phyloP scores from a whole-genome alignment of 2,888 invertebrate genomes.

The Euphydryas editha region DNA sequence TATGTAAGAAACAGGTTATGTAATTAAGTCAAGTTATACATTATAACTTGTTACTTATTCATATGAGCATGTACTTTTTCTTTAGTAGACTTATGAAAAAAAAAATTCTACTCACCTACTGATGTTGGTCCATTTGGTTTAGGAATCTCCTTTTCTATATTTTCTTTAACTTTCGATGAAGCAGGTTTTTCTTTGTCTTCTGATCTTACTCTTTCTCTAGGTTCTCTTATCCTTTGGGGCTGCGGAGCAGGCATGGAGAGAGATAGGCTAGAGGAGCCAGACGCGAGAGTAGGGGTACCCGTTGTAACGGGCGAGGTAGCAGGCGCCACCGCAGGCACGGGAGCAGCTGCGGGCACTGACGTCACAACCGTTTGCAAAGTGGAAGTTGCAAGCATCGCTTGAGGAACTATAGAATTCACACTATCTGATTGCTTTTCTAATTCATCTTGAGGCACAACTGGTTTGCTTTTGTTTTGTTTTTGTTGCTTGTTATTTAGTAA shows the following conservation, averaged over 20 bases:
- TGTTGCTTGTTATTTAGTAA: conserved; percentile 62
- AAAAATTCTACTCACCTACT: conserved; percentile 55
- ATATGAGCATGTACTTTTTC: too few species aligned
- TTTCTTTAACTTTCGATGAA: conserved; percentile 45
- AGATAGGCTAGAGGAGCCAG: conserved; percentile 22
- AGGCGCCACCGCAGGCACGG: conserved; percentile 5
- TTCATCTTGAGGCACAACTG: conserved; percentile 65
- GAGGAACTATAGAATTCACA: conserved; percentile 33
- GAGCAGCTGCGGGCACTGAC: conserved; percentile 23
- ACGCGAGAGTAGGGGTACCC: conserved; percentile 32
- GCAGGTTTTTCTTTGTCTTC: conserved; percentile 57
- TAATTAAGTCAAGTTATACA: too few species aligned
- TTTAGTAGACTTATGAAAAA: not conserved
- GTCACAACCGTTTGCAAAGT: conserved; percentile 30
- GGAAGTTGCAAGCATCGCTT: too few species aligned
- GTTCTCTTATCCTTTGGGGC: conserved; percentile 64
- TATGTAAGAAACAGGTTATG: too few species aligned
- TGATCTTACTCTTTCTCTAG: conserved; percentile 55
- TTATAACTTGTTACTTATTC: too few species aligned
- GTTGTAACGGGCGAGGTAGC: conserved; percentile 44
- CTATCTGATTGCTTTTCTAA: conserved; percentile 53
- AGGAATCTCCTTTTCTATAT: conserved; percentile 48
- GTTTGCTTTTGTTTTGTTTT: conserved; percentile 65
- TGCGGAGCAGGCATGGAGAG: conserved; percentile 50
- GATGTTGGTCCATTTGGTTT: conserved; percentile 62